These are phyloP conservation scores for Scrobipalpa atriplicella DNA, from an alignment of 2,888 invertebrate species.

Conservation along the genomic window DNA sequence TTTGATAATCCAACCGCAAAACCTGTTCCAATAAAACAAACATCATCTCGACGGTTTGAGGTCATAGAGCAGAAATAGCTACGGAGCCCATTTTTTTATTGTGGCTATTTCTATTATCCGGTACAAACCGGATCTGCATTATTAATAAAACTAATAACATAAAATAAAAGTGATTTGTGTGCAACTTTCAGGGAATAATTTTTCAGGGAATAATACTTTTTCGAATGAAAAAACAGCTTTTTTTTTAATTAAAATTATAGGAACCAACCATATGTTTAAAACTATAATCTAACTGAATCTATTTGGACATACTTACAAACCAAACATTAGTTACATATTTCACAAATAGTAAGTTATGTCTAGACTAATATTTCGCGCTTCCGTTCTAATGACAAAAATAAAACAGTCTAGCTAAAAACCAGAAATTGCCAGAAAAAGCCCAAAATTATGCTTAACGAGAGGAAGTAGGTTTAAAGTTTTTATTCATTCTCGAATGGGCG, in stretches of 20 bases:
- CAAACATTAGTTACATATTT: no score
- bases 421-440: background rate
- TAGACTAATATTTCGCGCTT: no score
- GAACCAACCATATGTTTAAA: no score
- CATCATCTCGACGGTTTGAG: conserved; percentile 31
- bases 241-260: no score
- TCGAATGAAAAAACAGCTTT: background rate
- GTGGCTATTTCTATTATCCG: background rate
- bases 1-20: conserved; percentile 41
- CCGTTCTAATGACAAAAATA: background rate
- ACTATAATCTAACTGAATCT: no score
- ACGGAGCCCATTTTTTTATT: conserved; percentile 9
- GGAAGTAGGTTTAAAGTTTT: conserved; percentile 17
- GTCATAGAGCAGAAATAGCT: conserved; percentile 18
- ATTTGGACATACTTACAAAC: no score
- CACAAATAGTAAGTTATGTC: no score
- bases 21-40: conserved; percentile 37
- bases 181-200: background rate
- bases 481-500: conserved; percentile 18
- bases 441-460: conserved; percentile 1
- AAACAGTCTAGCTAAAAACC: background rate
- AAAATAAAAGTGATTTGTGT: no score
- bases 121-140: conserved; percentile 1
- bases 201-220: background rate
- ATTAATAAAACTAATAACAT: background rate